These are phyloP conservation scores for Neomicropteryx cornuta DNA, from an alignment of 1,140 invertebrate species.

Conservation along the genomic window DNA sequence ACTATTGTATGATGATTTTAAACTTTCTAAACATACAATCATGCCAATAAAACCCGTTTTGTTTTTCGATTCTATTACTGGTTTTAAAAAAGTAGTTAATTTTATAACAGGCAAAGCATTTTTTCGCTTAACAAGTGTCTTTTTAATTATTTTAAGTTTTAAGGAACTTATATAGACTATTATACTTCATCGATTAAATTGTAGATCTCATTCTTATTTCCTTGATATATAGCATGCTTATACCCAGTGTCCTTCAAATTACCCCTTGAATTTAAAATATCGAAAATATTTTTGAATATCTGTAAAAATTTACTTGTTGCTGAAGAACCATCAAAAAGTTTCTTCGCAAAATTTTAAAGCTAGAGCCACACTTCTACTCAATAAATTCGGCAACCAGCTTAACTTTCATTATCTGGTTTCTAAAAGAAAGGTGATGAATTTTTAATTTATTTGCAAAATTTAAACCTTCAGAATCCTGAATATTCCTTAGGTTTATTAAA, in stretches of 20 bases:
- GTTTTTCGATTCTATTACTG: background rate
- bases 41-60: background rate
- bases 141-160: background rate
- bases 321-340: conserved; percentile 9
- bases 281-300: conserved; percentile 15
- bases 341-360: conserved; percentile 12
- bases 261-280: conserved; percentile 12
- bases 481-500: conserved; percentile 11
- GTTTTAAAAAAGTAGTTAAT: background rate
- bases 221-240: background rate
- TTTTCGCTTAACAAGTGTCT: background rate
- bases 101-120: background rate
- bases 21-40: background rate
- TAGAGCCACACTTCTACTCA: conserved; percentile 12
- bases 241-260: background rate
- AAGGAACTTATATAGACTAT: background rate
- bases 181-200: background rate
- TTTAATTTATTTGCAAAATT: conserved; percentile 13
- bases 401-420: conserved; percentile 14
- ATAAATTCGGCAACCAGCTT: conserved; percentile 8
- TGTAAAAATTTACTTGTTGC: conserved; percentile 11
- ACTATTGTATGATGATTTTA: background rate
- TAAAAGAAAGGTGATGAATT: conserved; percentile 14
- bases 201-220: background rate
- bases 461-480: conserved; percentile 12